Percentiles rank a stretch among this genome's conserved stretches.
Conservation (phyloP, 2,888 invertebrate species). For the Yponomeuta malinellus region DNA sequence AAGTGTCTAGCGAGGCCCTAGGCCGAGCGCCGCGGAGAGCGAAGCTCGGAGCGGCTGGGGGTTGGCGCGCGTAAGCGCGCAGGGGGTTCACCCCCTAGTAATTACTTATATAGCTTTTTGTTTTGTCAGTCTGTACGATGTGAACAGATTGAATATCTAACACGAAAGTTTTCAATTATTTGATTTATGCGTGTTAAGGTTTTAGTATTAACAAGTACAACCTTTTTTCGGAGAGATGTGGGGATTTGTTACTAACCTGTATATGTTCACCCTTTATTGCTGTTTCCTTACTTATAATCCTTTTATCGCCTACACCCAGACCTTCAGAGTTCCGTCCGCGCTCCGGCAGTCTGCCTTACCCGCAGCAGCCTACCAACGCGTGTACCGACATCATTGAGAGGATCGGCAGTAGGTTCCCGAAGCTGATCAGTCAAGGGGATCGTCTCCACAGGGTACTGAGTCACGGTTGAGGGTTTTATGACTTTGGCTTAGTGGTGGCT, state of each 20-base stretch:
- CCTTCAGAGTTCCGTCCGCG: conserved; percentile 44
- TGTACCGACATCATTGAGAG: conserved; percentile 67
- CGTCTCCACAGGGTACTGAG: conserved; percentile 76
- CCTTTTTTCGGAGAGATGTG: too few relatives aligned
- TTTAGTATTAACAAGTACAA: too few relatives aligned
- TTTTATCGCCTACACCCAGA: conserved; percentile 28
- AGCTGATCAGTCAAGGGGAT: conserved; percentile 73
- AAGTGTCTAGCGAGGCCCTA: too few relatives aligned
- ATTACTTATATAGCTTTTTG: too few relatives aligned
- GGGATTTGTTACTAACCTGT: not conserved
- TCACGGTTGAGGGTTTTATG: conserved; percentile 19
- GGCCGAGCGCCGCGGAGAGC: too few relatives aligned
- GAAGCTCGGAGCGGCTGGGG: too few relatives aligned
- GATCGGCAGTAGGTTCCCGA: conserved; percentile 63
- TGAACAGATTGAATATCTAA: too few relatives aligned
- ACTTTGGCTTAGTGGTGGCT: conserved; percentile 8
- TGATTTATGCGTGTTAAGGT: too few relatives aligned
- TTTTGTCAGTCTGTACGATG: too few relatives aligned
- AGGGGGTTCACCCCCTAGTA: too few relatives aligned
- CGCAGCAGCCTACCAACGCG: conserved; percentile 30
- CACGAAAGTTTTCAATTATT: too few relatives aligned
- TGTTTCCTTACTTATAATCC: not conserved
- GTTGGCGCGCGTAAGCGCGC: too few relatives aligned
- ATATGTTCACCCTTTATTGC: not conserved
- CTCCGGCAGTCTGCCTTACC: conserved; percentile 54